Conservation (phyloP, 2,113 vertebrate genomes). For the Enhydra lutris region DNA sequence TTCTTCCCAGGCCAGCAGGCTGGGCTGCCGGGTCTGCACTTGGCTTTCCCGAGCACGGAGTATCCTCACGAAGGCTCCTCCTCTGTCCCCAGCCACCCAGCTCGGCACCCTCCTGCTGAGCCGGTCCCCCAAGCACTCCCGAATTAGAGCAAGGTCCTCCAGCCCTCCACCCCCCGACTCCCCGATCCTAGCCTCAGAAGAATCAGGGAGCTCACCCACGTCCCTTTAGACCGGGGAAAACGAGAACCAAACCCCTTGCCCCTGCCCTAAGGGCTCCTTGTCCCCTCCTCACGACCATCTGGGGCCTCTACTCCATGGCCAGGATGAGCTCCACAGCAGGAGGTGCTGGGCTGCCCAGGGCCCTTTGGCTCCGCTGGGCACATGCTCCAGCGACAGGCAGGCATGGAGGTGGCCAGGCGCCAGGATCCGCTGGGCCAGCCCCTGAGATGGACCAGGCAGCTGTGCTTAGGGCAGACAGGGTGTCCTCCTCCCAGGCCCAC, state of each 20-base stretch:
- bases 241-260: fast-evolving
- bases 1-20: neutral
- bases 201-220: too few species aligned
- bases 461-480: neutral
- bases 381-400: neutral
- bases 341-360: neutral
- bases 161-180: fast-evolving
- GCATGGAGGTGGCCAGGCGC: neutral
- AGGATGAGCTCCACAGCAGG: fast-evolving
- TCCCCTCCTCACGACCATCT: fast-evolving
- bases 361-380: fast-evolving
- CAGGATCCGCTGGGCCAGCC: neutral
- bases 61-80: neutral
- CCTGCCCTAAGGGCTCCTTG: neutral
- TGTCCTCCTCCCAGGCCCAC: neutral
- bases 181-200: fast-evolving
- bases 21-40: fast-evolving
- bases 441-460: neutral
- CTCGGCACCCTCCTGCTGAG: fast-evolving
- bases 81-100: neutral
- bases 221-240: neutral
- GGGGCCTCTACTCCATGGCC: fast-evolving
- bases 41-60: neutral
- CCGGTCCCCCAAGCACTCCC: fast-evolving
- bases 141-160: neutral